Evolutionary conservation across 2,888 invertebrate genomes (phyloP).

Genomic region (Prenolepis imparis): DNA sequence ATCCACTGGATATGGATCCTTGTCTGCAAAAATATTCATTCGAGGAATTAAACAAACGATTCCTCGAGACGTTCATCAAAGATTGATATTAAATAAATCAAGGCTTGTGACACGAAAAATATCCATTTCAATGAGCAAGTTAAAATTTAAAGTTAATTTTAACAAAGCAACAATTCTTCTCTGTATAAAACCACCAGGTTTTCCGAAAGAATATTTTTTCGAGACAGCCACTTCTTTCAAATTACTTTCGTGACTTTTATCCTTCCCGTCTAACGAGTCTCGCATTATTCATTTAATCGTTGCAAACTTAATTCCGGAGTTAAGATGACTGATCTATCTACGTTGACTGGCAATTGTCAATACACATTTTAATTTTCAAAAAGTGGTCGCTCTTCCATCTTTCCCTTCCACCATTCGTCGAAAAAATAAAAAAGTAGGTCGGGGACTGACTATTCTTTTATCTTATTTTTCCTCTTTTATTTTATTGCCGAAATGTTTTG

Average conservation of each 20-base stretch:
- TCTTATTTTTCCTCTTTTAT: background rate
- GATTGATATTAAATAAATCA: background rate
- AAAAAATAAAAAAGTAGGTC: background rate
- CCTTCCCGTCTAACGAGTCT: background rate
- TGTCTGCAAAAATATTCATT: constrained; percentile 89
- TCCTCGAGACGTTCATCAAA: background rate
- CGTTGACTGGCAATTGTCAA: background rate
- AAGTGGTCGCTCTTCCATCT: background rate
- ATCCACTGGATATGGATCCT: constrained; percentile 95
- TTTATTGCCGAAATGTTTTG: background rate
- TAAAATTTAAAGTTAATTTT: background rate
- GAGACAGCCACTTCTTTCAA: background rate
- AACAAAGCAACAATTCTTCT: background rate
- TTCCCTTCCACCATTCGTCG: background rate
- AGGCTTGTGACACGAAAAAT: background rate
- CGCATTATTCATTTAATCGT: background rate
- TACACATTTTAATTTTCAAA: background rate
- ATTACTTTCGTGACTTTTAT: background rate
- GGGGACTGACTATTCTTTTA: background rate
- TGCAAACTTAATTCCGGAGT: background rate
- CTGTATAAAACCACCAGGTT: background rate
- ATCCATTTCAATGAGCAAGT: background rate
- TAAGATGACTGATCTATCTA: background rate
- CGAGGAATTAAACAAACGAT: constrained; percentile 12
- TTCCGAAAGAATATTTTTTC: background rate